These are phyloP conservation scores for Drosophila yooni DNA, from an alignment of 2,888 invertebrate genomes.

Conservation along the genomic window DNA sequence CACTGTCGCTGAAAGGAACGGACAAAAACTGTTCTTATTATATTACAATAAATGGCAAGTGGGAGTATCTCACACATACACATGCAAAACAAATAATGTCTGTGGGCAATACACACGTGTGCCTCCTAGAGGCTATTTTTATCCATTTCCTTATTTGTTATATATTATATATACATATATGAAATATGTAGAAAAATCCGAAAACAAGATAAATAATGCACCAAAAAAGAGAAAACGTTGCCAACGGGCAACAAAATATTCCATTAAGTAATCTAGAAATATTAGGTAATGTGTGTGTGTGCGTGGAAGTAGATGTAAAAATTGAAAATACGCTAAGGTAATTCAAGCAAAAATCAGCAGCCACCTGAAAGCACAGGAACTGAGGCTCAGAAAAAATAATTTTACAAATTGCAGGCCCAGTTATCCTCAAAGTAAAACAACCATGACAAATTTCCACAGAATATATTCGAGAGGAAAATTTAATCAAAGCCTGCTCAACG, in stretches of 20 bases:
- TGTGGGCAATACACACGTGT: slow-evolving; percentile 27
- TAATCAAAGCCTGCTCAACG: slow-evolving; percentile 66
- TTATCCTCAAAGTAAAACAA: slow-evolving; percentile 47
- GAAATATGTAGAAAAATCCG: background rate
- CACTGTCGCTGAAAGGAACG: slow-evolving; percentile 27
- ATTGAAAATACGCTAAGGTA: slow-evolving; percentile 50
- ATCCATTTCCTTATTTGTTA: slow-evolving; percentile 18
- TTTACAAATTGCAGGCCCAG: slow-evolving; percentile 15
- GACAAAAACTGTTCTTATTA: slow-evolving; percentile 58
- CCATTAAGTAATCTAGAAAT: slow-evolving; percentile 24
- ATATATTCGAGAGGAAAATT: slow-evolving; percentile 62
- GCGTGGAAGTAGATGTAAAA: slow-evolving; percentile 14
- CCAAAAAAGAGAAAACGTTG: slow-evolving; percentile 1
- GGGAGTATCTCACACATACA: slow-evolving; percentile 17
- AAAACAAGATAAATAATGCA: background rate
- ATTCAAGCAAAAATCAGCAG: slow-evolving; percentile 39
- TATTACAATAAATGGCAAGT: slow-evolving; percentile 67
- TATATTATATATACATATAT: slow-evolving; percentile 33
- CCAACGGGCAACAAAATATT: slow-evolving; percentile 16
- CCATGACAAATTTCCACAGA: slow-evolving; percentile 36
- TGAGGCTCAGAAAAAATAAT: slow-evolving; percentile 16
- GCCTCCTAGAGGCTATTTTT: slow-evolving; percentile 37
- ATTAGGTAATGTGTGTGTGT: slow-evolving; percentile 4
- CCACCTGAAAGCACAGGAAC: slow-evolving; percentile 27
- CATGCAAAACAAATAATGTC: slow-evolving; percentile 50